phyloP scores from a whole-genome alignment of 2,797 vertebrate genomes.

The Austrolebias charrua region DNA sequence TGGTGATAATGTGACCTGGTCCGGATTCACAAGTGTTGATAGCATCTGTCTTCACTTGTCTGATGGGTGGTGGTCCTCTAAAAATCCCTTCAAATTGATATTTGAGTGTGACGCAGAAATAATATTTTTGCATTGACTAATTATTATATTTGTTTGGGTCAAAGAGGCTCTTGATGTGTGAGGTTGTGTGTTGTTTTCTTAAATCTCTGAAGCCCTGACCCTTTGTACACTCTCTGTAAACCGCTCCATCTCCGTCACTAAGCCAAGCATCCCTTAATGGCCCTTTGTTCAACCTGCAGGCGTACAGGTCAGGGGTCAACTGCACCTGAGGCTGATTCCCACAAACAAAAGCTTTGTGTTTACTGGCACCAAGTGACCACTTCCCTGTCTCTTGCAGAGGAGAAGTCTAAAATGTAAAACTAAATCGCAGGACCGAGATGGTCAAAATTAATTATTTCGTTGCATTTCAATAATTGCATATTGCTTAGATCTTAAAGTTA shows the following conservation, averaged over 20 bases:
- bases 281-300: slow-evolving; percentile 82
- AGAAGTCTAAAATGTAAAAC: neutral
- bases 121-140: neutral
- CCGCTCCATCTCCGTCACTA: slow-evolving; percentile 54
- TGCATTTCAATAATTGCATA: neutral
- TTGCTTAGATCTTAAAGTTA: neutral
- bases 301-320: slow-evolving; percentile 79
- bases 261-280: slow-evolving; percentile 73
- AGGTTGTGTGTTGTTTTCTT: neutral
- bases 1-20: slow-evolving; percentile 65
- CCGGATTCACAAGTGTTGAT: slow-evolving; percentile 72
- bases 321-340: slow-evolving; percentile 84
- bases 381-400: slow-evolving; percentile 63
- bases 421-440: slow-evolving; percentile 12
- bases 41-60: slow-evolving; percentile 60
- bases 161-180: neutral
- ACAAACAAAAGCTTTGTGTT: slow-evolving; percentile 78
- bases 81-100: slow-evolving; percentile 21
- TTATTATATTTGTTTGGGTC: neutral
- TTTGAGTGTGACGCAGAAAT: neutral
- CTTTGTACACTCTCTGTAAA: slow-evolving; percentile 54
- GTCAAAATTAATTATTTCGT: neutral
- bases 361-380: slow-evolving; percentile 70
- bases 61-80: slow-evolving; percentile 48
- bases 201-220: slow-evolving; percentile 37